Evolutionary conservation across 2,888 invertebrate species (phyloP), one percentile per base, ranked within the genome.

Genomic region (Alloplasta piceator): DNA sequence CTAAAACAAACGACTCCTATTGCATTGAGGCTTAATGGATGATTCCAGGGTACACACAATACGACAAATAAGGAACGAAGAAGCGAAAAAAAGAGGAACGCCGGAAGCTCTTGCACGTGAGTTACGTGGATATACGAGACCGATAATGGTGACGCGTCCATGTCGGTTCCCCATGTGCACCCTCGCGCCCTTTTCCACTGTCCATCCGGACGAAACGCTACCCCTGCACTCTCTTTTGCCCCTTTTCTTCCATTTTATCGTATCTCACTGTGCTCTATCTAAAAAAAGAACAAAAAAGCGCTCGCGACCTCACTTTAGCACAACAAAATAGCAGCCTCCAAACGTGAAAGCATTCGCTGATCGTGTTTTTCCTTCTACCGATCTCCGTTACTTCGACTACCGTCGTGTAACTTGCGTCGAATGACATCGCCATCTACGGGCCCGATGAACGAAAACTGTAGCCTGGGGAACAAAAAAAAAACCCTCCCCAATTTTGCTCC

Each of bases 161-260:
- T 26, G 26, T 26, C 26, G 26, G 26, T 26, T 26, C 26, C 26
- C 26, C 26, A 26, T 26, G 26, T 26, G 26, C 26, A 26, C 26
- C 26, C 26, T 26, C 26, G 26, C 26, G 26, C 26, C 26, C 26
- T 26, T 26, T 26, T 52, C 50, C 60, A 72, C 36, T 78, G 78
- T 78, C 72, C 67, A 72, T 72, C 58, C 60, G 50, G 72, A 78
- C 66, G 72, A 78, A 78, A 78, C 72, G 72, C 43, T 72, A 16
- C 26, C 26, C 66, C 66, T 61, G 66, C 38, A 26, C 56, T 10
- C 14, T 43, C 60, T 66, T 14, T 10, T 6, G 64, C 4, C 56
- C 48, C 5, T 39, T 60, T 26, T 38, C 50, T 50, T 60, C 60
- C 39, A 26, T 55, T 67, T 58, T 60, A 63, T 63, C n/a, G 52